Evolutionary conservation across 2,113 vertebrate species (phyloP), one percentile per base, ranked within the genome.

Genomic region (Pteronura brasiliensis): DNA sequence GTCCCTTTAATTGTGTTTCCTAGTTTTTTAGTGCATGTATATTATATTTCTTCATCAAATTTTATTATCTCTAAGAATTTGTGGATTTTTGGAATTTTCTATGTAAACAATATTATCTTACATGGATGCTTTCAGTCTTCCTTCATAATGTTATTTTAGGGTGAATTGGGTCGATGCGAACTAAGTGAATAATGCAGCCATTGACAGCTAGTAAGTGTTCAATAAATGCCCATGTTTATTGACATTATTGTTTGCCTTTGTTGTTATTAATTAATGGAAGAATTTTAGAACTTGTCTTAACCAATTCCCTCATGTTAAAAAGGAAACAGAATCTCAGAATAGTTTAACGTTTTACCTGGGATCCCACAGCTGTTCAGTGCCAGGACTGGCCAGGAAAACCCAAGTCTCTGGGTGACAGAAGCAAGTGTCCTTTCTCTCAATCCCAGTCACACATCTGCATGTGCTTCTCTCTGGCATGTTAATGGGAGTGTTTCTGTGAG

Each of bases 131-230:
- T 63, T 55, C 14, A 39, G 55, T 42, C 83, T 88, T 83, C 39
- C 59, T 90, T 87, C 14, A 55, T 74, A 72, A 74, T 63, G 61
- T 69, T 87, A 52, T 84, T 82, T 93, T 61, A 49, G 80, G 76
- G n/a, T 55, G 76, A 34, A 36, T 13, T 79, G 69, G 63, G 20
- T 2, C 44, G 39, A 71, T 80, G 36, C 10, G 80, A 44, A 47
- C 42, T 69, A 93, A 88, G 27, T n/a, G 89, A 87, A 44, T n/a
- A 57, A 39, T 29, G 29, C 57, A 25, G 63, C 18, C 10, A 7
- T 36, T 81, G 63, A 67, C 52, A 89, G 79, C 27, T 57, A 49
- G 31, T 77, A 42, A 67, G 57, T 18, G 7, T 36, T 81, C 42
- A 90, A 6, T 42, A 34, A 59, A 63, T 39, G 63, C 12, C 42